Percentiles rank a stretch among this genome's conserved stretches.
Conservation (phyloP, 2,113 vertebrate species). For the Naja naja region DNA sequence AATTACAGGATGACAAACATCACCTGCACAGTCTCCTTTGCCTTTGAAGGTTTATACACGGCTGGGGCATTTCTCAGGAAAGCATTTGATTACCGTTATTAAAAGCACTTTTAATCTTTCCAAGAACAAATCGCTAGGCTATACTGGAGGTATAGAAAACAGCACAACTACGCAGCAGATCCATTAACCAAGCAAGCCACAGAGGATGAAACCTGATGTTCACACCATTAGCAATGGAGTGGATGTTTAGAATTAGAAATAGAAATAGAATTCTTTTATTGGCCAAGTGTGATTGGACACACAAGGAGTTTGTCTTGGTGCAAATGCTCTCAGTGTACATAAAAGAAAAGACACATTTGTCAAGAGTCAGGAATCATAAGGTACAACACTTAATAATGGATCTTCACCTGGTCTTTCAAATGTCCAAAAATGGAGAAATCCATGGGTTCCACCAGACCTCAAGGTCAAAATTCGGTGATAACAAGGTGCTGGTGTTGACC, state of each 20-base stretch:
- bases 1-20: slow-evolving; percentile 67
- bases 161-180: neutral
- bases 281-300: too few species aligned
- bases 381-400: neutral
- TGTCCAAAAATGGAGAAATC: neutral
- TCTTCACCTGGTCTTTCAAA: neutral
- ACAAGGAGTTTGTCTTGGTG: too few species aligned
- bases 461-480: neutral
- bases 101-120: slow-evolving; percentile 45
- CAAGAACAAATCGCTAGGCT: slow-evolving; percentile 36
- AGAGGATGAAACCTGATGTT: neutral
- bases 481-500: too few species aligned
- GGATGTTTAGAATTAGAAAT: neutral
- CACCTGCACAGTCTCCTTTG: slow-evolving; percentile 37
- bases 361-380: too few species aligned
- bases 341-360: too few species aligned
- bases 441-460: too few species aligned
- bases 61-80: slow-evolving; percentile 38
- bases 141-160: slow-evolving; percentile 15
- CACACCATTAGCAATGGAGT: neutral
- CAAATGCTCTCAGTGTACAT: too few species aligned
- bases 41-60: slow-evolving; percentile 49
- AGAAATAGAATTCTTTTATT: too few species aligned
- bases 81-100: slow-evolving; percentile 44
- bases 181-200: neutral